These are phyloP conservation scores for Sphaeramia orbicularis DNA, from an alignment of 2,797 vertebrate genomes.

Conservation along the genomic window DNA sequence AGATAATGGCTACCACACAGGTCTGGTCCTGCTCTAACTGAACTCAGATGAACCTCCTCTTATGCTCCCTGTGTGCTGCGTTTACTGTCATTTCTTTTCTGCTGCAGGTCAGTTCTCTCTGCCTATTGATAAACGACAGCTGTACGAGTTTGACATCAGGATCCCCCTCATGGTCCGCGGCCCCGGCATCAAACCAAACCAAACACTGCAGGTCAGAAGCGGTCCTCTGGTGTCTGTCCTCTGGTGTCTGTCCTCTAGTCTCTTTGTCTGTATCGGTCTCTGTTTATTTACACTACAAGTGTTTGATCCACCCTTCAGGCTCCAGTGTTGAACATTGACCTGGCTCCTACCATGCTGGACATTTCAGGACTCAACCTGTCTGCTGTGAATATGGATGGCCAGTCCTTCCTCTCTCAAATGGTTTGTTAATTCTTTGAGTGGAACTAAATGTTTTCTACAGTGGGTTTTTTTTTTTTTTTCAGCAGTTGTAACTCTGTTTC, in stretches of 20 bases:
- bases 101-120: constrained; percentile 87
- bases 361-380: constrained; percentile 83
- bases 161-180: constrained; percentile 86
- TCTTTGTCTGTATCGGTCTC: background rate
- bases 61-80: background rate
- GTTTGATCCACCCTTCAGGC: constrained; percentile 60
- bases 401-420: constrained; percentile 87
- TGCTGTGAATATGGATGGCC: constrained; percentile 79
- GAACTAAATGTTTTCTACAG: background rate
- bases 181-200: constrained; percentile 84
- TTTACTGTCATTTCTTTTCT: background rate
- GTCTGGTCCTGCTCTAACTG: constrained; percentile 46
- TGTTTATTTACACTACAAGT: background rate
- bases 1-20: constrained; percentile 89
- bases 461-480: background rate
- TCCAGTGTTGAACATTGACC: constrained; percentile 85
- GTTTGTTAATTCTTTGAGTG: constrained; percentile 60
- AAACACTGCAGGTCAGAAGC: constrained; percentile 76
- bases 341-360: constrained; percentile 87
- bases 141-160: constrained; percentile 88
- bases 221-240: background rate
- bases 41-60: background rate
- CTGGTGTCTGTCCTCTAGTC: background rate
- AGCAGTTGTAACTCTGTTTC: background rate
- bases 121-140: constrained; percentile 87